These are phyloP conservation scores for Xyliphius kryptos DNA, from an alignment of 2,113 vertebrate genomes.

Conservation along the genomic window DNA sequence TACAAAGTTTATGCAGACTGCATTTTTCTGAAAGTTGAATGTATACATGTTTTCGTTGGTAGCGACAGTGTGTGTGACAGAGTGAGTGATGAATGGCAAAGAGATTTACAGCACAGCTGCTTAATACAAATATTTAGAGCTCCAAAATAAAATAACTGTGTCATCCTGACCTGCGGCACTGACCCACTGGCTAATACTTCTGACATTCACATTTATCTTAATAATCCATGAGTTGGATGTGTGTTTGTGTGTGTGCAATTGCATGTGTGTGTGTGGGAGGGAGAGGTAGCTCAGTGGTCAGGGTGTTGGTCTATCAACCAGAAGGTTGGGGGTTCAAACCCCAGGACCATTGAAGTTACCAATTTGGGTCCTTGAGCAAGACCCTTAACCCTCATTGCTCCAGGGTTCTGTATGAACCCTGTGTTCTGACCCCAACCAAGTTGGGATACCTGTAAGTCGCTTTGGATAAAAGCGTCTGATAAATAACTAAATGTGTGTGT, in stretches of 20 bases:
- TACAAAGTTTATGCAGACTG: conserved; percentile 12
- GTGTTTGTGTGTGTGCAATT: conserved; percentile 13
- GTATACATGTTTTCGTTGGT: not conserved
- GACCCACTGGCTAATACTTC: conserved; percentile 23
- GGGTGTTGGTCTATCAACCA: too few species aligned
- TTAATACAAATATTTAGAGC: conserved; percentile 51
- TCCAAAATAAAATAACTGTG: conserved; percentile 47
- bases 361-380: too few species aligned
- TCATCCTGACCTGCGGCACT: conserved; percentile 19
- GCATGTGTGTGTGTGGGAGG: conserved; percentile 8
- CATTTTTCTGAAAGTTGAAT: not conserved
- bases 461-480: too few species aligned
- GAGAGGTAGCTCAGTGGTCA: not conserved
- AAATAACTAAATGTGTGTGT: not conserved
- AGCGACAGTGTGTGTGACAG: conserved; percentile 4
- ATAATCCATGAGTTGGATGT: conserved; percentile 23
- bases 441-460: too few species aligned
- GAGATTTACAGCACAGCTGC: conserved; percentile 38
- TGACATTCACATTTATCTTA: conserved; percentile 45
- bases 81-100: conserved; percentile 28
- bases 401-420: too few species aligned
- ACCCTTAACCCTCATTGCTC: too few species aligned
- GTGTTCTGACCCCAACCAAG: too few species aligned
- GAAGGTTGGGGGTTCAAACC: too few species aligned
- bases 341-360: too few species aligned